A percentile compares a stretch with the other conserved stretches of the same genome.
Evolutionary conservation across 2,113 vertebrate species (phyloP).

Genomic region (Cinclus mexicanus): DNA sequence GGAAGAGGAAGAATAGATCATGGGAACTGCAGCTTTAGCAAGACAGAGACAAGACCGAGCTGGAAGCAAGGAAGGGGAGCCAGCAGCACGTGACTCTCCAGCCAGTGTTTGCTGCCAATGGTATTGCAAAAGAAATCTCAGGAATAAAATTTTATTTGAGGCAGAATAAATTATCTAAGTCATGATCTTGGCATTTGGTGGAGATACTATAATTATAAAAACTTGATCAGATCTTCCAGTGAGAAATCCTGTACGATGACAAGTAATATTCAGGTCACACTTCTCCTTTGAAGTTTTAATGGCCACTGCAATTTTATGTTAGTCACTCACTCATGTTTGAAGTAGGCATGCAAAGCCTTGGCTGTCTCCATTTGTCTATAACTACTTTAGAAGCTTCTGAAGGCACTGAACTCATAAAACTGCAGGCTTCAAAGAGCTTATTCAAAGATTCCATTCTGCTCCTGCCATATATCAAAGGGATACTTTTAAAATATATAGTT

Average conservation of each 20-base stretch:
- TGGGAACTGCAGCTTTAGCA: neutral
- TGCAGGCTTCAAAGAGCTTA: slow-evolving; percentile 66
- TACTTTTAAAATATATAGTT: slow-evolving; percentile 57
- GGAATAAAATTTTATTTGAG: slow-evolving; percentile 1
- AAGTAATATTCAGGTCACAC: slow-evolving; percentile 61
- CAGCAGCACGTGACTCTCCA: neutral
- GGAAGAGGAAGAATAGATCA: neutral
- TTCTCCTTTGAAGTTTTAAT: slow-evolving; percentile 70
- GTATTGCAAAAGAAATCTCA: neutral
- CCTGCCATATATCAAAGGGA: slow-evolving; percentile 44
- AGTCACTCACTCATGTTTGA: slow-evolving; percentile 65
- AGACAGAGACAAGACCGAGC: neutral
- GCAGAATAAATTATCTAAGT: neutral
- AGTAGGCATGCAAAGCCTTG: slow-evolving; percentile 53
- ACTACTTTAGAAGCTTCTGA: slow-evolving; percentile 68
- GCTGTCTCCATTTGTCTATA: slow-evolving; percentile 65
- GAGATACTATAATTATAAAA: slow-evolving; percentile 18
- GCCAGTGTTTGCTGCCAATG: neutral
- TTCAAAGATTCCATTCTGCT: slow-evolving; percentile 57
- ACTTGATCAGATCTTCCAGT: slow-evolving; percentile 31
- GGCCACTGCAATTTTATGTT: slow-evolving; percentile 65
- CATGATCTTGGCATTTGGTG: neutral
- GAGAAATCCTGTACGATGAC: neutral
- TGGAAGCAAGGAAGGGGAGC: neutral
- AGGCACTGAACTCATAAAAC: slow-evolving; percentile 65